These are phyloP conservation scores for Danio kyathit DNA, from an alignment of 2,797 vertebrate genomes.

Conservation along the genomic window DNA sequence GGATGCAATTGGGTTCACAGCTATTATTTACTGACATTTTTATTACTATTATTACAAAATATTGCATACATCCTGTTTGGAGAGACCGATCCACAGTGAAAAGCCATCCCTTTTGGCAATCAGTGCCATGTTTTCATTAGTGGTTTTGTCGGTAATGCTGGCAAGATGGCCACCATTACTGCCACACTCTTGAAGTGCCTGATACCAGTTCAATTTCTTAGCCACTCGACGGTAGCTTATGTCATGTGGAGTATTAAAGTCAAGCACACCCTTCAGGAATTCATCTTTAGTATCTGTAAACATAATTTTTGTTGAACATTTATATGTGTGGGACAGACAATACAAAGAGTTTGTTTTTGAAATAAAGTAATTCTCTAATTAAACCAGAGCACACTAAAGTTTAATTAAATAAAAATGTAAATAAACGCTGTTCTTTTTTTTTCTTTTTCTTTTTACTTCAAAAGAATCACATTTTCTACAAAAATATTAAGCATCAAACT, in stretches of 20 bases:
- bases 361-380: not conserved
- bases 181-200: constrained; percentile 85
- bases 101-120: constrained; percentile 88
- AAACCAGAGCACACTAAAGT: not conserved
- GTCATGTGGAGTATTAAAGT: constrained; percentile 75
- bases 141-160: constrained; percentile 82
- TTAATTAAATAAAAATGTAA: not conserved
- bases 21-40: not conserved
- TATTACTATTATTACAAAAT: not conserved
- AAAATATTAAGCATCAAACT: no score
- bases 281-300: constrained; percentile 73
- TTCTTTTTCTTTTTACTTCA: no score
- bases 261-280: constrained; percentile 72
- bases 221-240: constrained; percentile 82
- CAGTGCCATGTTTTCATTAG: constrained; percentile 79
- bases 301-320: not conserved
- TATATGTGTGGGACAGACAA: not conserved
- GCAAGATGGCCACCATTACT: constrained; percentile 83
- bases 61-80: constrained; percentile 87
- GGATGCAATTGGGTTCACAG: not conserved
- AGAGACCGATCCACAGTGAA: constrained; percentile 92
- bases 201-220: constrained; percentile 85
- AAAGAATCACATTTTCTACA: no score
- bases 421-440: no score
- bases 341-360: not conserved